A percentile compares a stretch with the other conserved stretches of the same genome.
phyloP scores from a whole-genome alignment of 2,888 invertebrate species.

The Deroplatys truncata region DNA sequence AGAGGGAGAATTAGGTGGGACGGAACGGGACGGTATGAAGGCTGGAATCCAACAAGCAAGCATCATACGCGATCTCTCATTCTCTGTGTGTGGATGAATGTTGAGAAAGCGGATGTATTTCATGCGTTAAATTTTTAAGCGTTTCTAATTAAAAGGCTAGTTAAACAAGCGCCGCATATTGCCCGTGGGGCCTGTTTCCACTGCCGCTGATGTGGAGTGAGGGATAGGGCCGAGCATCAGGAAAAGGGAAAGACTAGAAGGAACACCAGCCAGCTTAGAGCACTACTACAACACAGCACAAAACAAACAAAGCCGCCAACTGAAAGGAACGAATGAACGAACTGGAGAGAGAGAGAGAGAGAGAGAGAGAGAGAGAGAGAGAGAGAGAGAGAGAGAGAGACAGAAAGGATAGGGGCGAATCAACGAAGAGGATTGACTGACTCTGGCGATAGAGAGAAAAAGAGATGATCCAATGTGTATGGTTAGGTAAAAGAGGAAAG shows the following conservation, averaged over 20 bases:
- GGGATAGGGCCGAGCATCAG: background rate
- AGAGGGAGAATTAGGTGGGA: background rate
- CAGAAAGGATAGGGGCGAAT: background rate
- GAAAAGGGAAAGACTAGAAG: constrained; percentile 8
- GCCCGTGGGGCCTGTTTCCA: constrained; percentile 9
- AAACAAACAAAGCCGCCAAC: constrained; percentile 22
- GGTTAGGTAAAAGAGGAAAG: background rate
- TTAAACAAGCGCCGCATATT: constrained; percentile 41
- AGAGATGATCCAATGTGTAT: constrained; percentile 3
- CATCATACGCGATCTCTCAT: background rate
- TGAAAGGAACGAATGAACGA: background rate
- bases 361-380: background rate
- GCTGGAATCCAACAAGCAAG: background rate
- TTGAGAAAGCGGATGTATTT: constrained; percentile 40
- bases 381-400: background rate
- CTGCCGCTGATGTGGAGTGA: background rate
- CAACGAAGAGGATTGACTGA: background rate
- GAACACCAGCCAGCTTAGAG: constrained; percentile 1
- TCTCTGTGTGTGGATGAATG: constrained; percentile 8
- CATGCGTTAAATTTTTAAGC: constrained; percentile 47
- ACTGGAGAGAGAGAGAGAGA: background rate
- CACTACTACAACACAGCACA: constrained; percentile 13
- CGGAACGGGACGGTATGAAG: background rate
- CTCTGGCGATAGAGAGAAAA: background rate
- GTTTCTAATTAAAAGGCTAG: constrained; percentile 49